Evolutionary conservation across 37 sponge, comb jelly and placozoan genomes (phyloP).

Genomic region (Chondrilla cf. caribensis): DNA sequence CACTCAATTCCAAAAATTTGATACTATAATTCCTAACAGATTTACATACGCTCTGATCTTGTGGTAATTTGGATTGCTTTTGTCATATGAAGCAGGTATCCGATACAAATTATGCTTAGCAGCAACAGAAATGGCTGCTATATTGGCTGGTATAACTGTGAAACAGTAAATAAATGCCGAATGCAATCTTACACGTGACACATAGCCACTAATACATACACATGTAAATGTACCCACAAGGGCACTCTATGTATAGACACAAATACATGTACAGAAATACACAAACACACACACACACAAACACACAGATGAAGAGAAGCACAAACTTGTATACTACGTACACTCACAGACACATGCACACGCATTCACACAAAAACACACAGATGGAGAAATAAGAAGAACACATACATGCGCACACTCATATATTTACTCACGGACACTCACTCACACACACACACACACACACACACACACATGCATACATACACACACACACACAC

Average conservation of each 20-base stretch:
- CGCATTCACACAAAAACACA: no score
- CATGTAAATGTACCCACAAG: neutral
- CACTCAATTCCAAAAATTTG: no score
- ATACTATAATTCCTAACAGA: neutral
- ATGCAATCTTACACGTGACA: neutral
- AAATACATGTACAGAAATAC: neutral
- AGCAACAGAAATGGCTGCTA: neutral
- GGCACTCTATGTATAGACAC: neutral
- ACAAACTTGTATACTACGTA: no score
- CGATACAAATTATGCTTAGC: neutral
- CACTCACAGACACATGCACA: no score
- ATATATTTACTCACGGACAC: no score
- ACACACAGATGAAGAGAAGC: no score
- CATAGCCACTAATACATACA: neutral
- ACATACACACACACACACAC: no score
- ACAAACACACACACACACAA: neutral
- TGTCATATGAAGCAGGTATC: neutral
- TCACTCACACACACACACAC: no score
- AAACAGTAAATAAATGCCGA: neutral
- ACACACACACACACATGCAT: no score
- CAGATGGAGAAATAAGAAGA: no score
- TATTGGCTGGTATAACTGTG: neutral
- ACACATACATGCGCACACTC: no score
- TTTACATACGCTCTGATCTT: neutral
- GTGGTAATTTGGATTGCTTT: neutral